These are phyloP conservation scores for Chloroceryle amazona DNA, from an alignment of 2,797 vertebrate genomes.

Conservation along the genomic window DNA sequence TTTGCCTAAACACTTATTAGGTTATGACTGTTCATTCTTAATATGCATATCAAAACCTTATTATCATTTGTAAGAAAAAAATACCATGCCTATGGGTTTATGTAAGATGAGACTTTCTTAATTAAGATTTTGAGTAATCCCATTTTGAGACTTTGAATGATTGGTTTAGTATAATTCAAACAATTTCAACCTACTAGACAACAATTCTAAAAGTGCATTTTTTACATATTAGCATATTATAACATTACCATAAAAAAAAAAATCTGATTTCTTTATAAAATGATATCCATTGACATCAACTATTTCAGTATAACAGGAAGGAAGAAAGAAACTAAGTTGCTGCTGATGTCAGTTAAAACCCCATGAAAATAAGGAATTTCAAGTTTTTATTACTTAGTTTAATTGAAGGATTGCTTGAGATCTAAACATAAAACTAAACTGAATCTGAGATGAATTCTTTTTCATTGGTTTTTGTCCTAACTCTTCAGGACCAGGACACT, in stretches of 20 bases:
- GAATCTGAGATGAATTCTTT: background rate
- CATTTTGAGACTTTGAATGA: background rate
- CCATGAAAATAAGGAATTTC: background rate
- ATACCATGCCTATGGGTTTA: background rate
- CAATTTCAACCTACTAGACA: background rate
- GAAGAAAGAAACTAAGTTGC: background rate
- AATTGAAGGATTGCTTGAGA: background rate
- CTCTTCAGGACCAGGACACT: background rate
- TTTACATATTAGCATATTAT: background rate
- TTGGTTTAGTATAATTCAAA: background rate
- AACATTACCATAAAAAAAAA: background rate
- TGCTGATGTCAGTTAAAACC: background rate
- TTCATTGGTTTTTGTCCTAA: accelerated
- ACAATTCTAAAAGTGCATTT: background rate
- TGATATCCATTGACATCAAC: background rate
- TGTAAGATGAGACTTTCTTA: background rate
- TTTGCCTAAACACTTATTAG: background rate
- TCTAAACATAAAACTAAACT: background rate
- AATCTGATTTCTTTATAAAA: background rate
- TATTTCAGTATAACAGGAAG: background rate
- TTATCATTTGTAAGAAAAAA: background rate
- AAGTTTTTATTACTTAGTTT: background rate
- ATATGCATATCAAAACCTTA: background rate
- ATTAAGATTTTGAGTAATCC: background rate
- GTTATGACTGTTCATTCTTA: background rate